These are phyloP conservation scores for Eira barbara DNA, from an alignment of 2,113 vertebrate species.

Conservation along the genomic window DNA sequence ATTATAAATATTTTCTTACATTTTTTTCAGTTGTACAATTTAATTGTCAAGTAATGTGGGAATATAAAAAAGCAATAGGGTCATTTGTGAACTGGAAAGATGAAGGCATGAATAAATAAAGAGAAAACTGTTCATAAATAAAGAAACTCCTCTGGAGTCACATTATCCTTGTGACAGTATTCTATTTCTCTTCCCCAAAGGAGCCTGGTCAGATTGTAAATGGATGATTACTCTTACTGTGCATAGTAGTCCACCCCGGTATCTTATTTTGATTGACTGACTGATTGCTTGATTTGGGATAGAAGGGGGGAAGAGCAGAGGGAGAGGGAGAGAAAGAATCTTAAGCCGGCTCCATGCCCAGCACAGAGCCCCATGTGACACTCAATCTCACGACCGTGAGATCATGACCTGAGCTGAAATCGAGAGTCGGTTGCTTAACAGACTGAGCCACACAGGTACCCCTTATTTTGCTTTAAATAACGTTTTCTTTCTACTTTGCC, in stretches of 20 bases:
- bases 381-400: background rate
- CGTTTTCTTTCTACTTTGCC: background rate
- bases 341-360: background rate
- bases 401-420: background rate
- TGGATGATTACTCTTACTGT: background rate
- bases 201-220: background rate
- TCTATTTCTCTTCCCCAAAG: background rate
- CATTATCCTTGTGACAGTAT: background rate
- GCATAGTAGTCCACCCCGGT: no score
- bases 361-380: no score
- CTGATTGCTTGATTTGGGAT: background rate
- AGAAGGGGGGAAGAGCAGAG: background rate
- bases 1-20: background rate
- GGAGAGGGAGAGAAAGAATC: background rate
- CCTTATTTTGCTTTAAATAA: background rate
- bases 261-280: background rate
- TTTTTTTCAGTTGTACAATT: background rate
- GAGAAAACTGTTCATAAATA: background rate
- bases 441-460: background rate
- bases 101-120: background rate
- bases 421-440: background rate
- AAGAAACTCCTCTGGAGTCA: background rate
- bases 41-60: background rate
- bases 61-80: background rate
- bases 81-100: background rate